These are phyloP conservation scores for Origma solitaria DNA, from an alignment of 2,113 vertebrate species.

Conservation along the genomic window DNA sequence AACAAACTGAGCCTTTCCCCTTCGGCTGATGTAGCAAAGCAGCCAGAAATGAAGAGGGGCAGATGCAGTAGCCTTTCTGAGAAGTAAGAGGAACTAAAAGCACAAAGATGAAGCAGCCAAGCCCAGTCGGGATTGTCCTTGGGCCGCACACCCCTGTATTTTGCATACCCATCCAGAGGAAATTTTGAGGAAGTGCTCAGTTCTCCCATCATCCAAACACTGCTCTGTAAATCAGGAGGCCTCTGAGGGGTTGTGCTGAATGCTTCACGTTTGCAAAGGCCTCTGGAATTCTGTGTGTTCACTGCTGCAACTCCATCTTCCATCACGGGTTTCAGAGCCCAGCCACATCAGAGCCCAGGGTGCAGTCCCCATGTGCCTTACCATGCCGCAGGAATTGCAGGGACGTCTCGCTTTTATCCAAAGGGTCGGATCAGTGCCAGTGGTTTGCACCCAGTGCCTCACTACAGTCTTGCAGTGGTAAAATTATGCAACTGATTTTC, in stretches of 20 bases:
- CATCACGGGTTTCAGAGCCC: accelerated
- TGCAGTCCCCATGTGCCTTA: accelerated
- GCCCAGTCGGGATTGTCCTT: neutral
- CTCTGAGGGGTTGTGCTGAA: neutral
- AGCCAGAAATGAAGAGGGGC: neutral
- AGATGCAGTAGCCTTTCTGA: neutral
- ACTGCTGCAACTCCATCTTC: neutral
- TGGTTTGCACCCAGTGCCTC: neutral
- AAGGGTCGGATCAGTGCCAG: neutral
- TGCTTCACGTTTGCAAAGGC: neutral
- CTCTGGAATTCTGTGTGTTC: neutral
- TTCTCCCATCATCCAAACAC: neutral
- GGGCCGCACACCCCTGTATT: neutral
- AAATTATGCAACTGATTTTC: neutral
- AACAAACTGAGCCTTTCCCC: neutral
- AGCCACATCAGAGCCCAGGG: neutral
- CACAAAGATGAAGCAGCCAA: neutral
- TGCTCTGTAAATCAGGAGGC: neutral
- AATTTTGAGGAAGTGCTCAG: neutral
- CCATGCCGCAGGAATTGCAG: neutral
- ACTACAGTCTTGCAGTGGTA: neutral
- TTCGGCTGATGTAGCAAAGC: neutral
- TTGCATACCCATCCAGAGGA: neutral
- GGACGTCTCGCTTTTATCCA: neutral
- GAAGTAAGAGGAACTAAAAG: neutral